Conservation (phyloP, 2,888 invertebrate species). For the Drosophila ustulata region DNA sequence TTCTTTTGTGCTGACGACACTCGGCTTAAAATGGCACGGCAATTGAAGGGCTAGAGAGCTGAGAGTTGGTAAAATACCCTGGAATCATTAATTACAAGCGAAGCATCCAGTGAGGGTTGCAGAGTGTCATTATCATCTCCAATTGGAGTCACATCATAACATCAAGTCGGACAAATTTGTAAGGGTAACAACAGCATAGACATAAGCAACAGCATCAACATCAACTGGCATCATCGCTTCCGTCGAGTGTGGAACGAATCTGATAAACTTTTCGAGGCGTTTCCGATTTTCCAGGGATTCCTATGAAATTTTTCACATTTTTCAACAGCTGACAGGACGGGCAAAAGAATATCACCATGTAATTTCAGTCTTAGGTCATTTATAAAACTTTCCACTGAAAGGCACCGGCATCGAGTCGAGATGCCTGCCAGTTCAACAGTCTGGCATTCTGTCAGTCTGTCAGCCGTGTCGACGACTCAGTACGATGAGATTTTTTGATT, state of each 20-base stretch:
- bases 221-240: constrained; percentile 23
- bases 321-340: constrained; percentile 35
- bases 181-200: constrained; percentile 4
- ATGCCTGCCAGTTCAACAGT: constrained; percentile 1
- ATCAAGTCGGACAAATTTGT: constrained; percentile 63
- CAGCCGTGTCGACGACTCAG: constrained; percentile 58
- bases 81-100: constrained; percentile 48
- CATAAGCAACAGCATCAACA: constrained; percentile 9
- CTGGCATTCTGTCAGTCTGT: constrained; percentile 25
- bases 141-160: constrained; percentile 56
- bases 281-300: constrained; percentile 47
- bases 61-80: constrained; percentile 2
- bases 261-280: constrained; percentile 57
- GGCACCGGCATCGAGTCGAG: constrained; percentile 23
- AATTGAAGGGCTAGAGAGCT: not conserved
- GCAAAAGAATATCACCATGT: constrained; percentile 17
- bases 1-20: constrained; percentile 37
- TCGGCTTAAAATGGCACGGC: constrained; percentile 32
- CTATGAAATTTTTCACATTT: constrained; percentile 53
- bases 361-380: constrained; percentile 44
- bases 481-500: constrained; percentile 71
- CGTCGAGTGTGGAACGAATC: constrained; percentile 51
- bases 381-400: constrained; percentile 49
- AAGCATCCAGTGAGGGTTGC: constrained; percentile 31
- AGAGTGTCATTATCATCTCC: constrained; percentile 34